Base-by-base conservation (phyloP, 2,888 invertebrate species). In the Ectemnius continuus region DNA sequence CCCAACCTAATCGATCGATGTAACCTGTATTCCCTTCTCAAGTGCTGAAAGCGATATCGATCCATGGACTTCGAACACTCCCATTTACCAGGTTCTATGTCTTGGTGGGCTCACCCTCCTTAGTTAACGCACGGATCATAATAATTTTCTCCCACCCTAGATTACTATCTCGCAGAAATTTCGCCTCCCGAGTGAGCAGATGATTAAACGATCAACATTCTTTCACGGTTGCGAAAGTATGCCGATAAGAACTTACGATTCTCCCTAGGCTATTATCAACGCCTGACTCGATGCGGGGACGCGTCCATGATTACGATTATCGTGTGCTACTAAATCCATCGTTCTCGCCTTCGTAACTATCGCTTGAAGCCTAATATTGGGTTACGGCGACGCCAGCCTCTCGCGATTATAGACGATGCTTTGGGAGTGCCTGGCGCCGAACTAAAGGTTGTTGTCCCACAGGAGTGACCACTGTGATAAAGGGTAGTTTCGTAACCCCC, bases 311-410 rank as follows among this genome's bases (percentile, higher is more conserved):
- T 63, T 48, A 56, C 66, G 67, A 79, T 78, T 72, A 81, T 74
- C 68, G 68, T 59, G 59, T 16, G 57, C 61, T 59, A 58, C 72
- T 69, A 60, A 67, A 61, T 46, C 60, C 36, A 26, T 45, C 59
- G 11, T 64, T 16, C 58, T 36, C 6, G 28, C 26, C 45, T 61
- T 20, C 61, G 58, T 56, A 36, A 76, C 75, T 75, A 73, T 82
- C 66, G 74, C 72, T 60, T 58, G 63, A 48, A 36, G 64, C 52
- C 28, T 80, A 84, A 84, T 82, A 18, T 56, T 46, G 14, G 76
- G 80, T 82, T 72, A 70, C 73, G 69, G 47, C 28, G 48, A 66
- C 71, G 71, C 52, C 36, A 18, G 73, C 77, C 81, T 82, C 81
- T 84, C 81, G 84, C 79, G 81, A 81, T 78, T 70, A 57, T 45